Percentiles rank a stretch among this genome's conserved stretches.
Conservation (phyloP, 2,797 vertebrate species). For the Oreochromis grahami region DNA sequence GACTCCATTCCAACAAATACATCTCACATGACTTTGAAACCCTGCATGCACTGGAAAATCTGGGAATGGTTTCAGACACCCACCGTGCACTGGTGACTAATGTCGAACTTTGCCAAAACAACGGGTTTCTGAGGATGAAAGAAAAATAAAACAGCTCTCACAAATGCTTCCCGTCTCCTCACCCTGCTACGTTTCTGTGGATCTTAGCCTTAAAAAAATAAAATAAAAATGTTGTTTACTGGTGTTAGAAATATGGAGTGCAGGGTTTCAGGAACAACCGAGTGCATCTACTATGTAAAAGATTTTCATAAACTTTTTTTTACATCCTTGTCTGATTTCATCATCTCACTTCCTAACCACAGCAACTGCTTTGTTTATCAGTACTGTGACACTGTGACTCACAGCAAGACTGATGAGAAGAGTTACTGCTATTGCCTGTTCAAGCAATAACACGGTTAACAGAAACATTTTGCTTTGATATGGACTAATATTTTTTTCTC, state of each 20-base stretch:
- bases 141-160: conserved; percentile 1
- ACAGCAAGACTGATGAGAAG: not conserved
- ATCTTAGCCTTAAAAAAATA: not conserved
- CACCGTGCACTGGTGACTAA: not conserved
- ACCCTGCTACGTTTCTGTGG: not conserved
- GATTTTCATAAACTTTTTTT: not conserved
- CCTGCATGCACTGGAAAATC: conserved; percentile 46
- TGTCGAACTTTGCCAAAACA: conserved; percentile 18
- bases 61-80: conserved; percentile 23
- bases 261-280: not conserved
- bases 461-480: not conserved
- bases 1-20: not conserved
- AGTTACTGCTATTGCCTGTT: not conserved
- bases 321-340: not conserved
- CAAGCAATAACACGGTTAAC: conserved; percentile 26
- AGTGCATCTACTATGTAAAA: not conserved
- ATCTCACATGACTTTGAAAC: conserved; percentile 12
- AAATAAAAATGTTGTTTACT: not conserved
- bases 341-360: not conserved
- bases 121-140: conserved; percentile 4
- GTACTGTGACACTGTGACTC: conserved; percentile 3
- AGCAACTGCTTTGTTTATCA: conserved; percentile 12
- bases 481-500: not conserved
- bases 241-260: not conserved
- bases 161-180: not conserved